Conservation (phyloP, 2,888 invertebrate species). For the Drosophila gaucha region DNA sequence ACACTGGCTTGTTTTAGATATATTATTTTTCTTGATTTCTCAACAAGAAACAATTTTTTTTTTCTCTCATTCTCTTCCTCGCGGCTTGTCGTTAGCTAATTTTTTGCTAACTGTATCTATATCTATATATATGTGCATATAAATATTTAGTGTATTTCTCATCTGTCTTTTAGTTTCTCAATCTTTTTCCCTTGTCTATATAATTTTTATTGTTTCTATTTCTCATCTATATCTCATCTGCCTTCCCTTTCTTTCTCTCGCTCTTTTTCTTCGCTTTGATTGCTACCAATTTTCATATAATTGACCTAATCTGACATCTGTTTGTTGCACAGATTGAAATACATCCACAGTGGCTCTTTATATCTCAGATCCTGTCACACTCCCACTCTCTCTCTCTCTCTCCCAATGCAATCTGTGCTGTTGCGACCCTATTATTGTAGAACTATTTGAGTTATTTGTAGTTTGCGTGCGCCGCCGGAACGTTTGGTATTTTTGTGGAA, state of each 20-base stretch:
- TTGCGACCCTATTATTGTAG: slow-evolving; percentile 26
- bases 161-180: too few species aligned
- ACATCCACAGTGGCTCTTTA: background rate
- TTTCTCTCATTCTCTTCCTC: too few species aligned
- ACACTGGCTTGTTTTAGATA: background rate
- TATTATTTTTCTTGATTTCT: background rate
- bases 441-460: slow-evolving; percentile 60
- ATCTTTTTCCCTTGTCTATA: too few species aligned
- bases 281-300: background rate
- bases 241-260: background rate
- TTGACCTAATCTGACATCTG: slow-evolving; percentile 12
- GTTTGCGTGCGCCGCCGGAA: slow-evolving; percentile 54
- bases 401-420: slow-evolving; percentile 1
- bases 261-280: background rate
- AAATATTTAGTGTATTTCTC: too few species aligned
- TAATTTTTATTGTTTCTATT: too few species aligned
- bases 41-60: too few species aligned
- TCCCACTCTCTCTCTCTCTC: background rate
- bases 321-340: slow-evolving; percentile 3
- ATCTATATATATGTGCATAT: too few species aligned
- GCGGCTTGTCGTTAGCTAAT: too few species aligned
- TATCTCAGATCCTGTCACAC: slow-evolving; percentile 2
- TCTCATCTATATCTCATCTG: background rate
- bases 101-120: too few species aligned
- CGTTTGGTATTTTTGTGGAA: slow-evolving; percentile 57